Evolutionary conservation across 2,113 vertebrate genomes (phyloP).

Genomic region (Bufo gargarizans): DNA sequence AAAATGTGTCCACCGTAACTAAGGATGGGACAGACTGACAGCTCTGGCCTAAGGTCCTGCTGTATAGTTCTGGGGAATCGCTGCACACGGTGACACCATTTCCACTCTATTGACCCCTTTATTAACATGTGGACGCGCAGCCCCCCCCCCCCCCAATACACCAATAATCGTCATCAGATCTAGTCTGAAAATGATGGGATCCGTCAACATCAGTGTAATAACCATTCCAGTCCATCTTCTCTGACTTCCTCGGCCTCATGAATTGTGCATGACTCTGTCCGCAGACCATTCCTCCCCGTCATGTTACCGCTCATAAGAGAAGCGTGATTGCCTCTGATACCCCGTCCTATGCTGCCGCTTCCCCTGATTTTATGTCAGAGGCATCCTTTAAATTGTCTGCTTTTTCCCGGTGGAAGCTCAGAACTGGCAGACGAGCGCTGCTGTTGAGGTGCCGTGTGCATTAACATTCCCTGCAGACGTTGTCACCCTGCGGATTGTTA

Average conservation of each 20-base stretch:
- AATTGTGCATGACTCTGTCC: not conserved
- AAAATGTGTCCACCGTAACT: too few relatives aligned
- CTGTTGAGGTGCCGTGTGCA: not conserved
- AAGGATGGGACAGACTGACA: not conserved
- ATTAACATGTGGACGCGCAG: not conserved
- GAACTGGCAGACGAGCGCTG: conserved; percentile 9
- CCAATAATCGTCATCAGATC: not conserved
- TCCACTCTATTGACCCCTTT: not conserved
- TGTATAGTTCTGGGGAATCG: too few relatives aligned
- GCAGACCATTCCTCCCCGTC: not conserved
- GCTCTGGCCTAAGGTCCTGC: too few relatives aligned
- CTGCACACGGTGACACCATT: not conserved
- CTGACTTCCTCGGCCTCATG: not conserved
- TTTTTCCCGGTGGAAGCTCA: conserved; percentile 20
- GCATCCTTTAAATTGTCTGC: not conserved
- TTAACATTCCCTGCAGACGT: conserved; percentile 46
- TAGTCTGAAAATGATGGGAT: not conserved
- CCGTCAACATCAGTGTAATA: not conserved
- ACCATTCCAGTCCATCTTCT: not conserved
- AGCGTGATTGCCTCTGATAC: conserved; percentile 11
- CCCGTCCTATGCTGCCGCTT: not conserved
- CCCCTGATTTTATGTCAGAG: not conserved
- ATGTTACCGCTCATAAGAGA: not conserved
- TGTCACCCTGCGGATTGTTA: conserved; percentile 39
- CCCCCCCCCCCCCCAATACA: not conserved